phyloP scores from a whole-genome alignment of 2,888 invertebrate genomes.

The Polydrusus tereticollis region DNA sequence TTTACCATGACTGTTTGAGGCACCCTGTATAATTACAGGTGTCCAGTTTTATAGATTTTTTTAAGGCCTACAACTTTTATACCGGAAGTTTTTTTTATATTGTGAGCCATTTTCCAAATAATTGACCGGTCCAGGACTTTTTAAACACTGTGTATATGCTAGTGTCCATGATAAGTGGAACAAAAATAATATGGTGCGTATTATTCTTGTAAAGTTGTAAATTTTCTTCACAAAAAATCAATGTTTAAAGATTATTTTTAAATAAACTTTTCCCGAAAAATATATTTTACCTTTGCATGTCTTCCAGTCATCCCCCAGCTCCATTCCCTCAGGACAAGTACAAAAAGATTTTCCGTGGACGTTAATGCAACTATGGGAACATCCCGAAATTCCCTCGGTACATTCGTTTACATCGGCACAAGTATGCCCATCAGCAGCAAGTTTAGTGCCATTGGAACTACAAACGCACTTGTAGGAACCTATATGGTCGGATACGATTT shows the following conservation, averaged over 20 bases:
- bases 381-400: slow-evolving; percentile 56
- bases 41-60: too few species aligned
- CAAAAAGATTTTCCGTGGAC: slow-evolving; percentile 68
- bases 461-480: slow-evolving; percentile 68
- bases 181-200: too few species aligned
- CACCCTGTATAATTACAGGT: too few species aligned
- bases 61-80: too few species aligned
- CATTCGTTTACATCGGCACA: slow-evolving; percentile 63
- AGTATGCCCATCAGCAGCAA: slow-evolving; percentile 64
- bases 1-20: too few species aligned
- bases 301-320: slow-evolving; percentile 61
- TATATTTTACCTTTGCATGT: slow-evolving; percentile 62
- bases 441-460: slow-evolving; percentile 24
- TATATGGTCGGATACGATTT: background rate
- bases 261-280: background rate
- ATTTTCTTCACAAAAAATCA: too few species aligned
- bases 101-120: too few species aligned
- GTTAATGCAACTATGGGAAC: slow-evolving; percentile 69
- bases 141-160: too few species aligned
- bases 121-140: too few species aligned
- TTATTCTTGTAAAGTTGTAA: too few species aligned
- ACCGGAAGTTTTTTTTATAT: too few species aligned
- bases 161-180: too few species aligned
- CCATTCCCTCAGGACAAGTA: slow-evolving; percentile 64
- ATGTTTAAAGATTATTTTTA: background rate